Evolutionary conservation across 2,888 invertebrate species (phyloP).

Genomic region (Yponomeuta plumbellus): DNA sequence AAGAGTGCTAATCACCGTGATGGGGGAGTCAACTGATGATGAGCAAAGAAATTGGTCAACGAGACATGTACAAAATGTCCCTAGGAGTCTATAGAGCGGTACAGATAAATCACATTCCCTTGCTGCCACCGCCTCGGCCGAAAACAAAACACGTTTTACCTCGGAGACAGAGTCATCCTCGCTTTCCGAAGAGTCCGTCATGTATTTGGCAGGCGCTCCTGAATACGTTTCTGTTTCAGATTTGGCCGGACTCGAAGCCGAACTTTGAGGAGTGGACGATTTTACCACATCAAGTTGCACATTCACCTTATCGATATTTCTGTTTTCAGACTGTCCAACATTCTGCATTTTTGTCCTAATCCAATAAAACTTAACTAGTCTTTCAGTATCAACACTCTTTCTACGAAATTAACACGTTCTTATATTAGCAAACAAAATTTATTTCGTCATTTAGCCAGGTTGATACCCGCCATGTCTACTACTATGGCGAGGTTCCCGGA

Average conservation of each 20-base stretch:
- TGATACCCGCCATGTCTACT: conserved; percentile 88
- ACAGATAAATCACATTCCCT: conserved; percentile 73
- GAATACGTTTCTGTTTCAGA: conserved; percentile 92
- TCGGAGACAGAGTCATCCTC: conserved; percentile 97
- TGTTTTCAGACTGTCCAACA: conserved; percentile 91
- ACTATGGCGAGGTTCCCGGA: conserved; percentile 84
- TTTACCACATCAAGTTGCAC: conserved; percentile 82
- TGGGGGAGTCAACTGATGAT: conserved; percentile 36
- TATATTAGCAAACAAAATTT: conserved; percentile 76
- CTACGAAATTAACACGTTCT: conserved; percentile 73
- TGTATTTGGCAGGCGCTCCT: conserved; percentile 90
- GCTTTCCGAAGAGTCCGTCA: conserved; percentile 96
- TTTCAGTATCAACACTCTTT: conserved; percentile 74
- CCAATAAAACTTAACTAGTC: conserved; percentile 74
- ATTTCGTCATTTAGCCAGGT: conserved; percentile 81
- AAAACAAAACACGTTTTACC: conserved; percentile 84
- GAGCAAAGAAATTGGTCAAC: conserved; percentile 53
- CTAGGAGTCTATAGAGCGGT: conserved; percentile 79
- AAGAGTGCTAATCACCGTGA: conserved; percentile 35
- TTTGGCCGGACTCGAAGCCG: conserved; percentile 88
- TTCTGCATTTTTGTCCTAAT: conserved; percentile 92
- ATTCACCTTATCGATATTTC: conserved; percentile 88
- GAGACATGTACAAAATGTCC: conserved; percentile 80
- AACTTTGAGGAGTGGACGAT: conserved; percentile 89
- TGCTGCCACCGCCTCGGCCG: conserved; percentile 71